Evolutionary conservation across 2,797 vertebrate species (phyloP).

Genomic region (Hyperoplus immaculatus): DNA sequence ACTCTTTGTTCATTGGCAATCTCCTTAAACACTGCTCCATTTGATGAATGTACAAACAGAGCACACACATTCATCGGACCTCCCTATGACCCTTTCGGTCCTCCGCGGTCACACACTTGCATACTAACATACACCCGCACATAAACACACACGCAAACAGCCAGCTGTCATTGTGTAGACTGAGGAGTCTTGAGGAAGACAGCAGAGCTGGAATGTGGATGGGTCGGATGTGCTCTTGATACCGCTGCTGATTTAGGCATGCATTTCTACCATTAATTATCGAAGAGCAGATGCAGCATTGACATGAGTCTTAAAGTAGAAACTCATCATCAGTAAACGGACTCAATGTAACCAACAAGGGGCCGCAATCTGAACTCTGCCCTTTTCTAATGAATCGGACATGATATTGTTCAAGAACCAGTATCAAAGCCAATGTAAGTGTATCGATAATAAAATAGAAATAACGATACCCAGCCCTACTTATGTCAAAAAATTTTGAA

Average conservation of each 20-base stretch:
- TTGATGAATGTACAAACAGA: constrained; percentile 1
- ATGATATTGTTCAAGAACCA: not conserved
- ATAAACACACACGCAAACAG: not conserved
- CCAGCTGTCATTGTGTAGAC: constrained; percentile 61
- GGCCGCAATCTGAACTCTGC: not conserved
- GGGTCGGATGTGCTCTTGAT: constrained; percentile 36
- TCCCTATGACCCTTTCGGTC: constrained; percentile 30
- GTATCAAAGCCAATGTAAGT: too few relatives aligned
- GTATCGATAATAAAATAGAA: too few relatives aligned
- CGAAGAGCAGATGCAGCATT: constrained; percentile 21
- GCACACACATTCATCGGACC: constrained; percentile 7
- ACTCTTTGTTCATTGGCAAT: not conserved
- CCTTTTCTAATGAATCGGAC: too few relatives aligned
- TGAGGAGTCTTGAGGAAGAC: constrained; percentile 45
- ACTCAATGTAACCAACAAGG: not conserved
- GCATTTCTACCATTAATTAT: constrained; percentile 42
- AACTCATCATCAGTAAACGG: not conserved
- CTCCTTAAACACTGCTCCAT: constrained; percentile 3
- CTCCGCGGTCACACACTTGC: not conserved
- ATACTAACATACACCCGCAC: not conserved
- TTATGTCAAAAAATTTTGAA: too few relatives aligned
- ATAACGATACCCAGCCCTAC: too few relatives aligned
- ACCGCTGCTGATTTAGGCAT: constrained; percentile 20
- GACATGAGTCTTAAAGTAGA: constrained; percentile 13
- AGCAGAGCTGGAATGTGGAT: constrained; percentile 61